Evolutionary conservation across 2,113 vertebrate genomes (phyloP).

Genomic region (Stegastes partitus): DNA sequence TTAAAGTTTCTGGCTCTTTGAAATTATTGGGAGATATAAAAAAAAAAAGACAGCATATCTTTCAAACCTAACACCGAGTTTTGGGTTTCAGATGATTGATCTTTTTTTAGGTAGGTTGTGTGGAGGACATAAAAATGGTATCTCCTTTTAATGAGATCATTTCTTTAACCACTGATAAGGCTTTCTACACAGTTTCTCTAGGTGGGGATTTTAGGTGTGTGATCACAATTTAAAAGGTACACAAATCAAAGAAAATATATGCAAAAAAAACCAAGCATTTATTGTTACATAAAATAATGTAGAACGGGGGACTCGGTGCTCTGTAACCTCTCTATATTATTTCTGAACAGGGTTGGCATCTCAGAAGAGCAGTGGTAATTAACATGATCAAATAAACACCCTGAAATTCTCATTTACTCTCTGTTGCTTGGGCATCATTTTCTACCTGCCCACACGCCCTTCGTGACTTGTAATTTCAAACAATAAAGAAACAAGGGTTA

Average conservation of each 20-base stretch:
- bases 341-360: conserved; percentile 32
- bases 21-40: too few relatives aligned
- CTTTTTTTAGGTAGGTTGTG: conserved; percentile 42
- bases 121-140: conserved; percentile 39
- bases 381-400: conserved; percentile 43
- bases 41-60: too few relatives aligned
- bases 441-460: conserved; percentile 17
- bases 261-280: neutral
- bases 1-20: too few relatives aligned
- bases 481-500: conserved; percentile 13
- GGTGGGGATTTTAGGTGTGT: conserved; percentile 3
- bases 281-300: neutral
- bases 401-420: conserved; percentile 28
- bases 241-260: neutral
- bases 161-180: conserved; percentile 25
- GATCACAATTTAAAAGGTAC: neutral
- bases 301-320: neutral
- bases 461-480: conserved; percentile 29
- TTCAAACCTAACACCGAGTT: too few relatives aligned
- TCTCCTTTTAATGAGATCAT: conserved; percentile 2
- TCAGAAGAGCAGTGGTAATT: conserved; percentile 38
- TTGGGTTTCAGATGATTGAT: conserved; percentile 10
- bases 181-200: neutral
- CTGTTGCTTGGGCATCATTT: conserved; percentile 24
- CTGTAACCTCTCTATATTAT: conserved; percentile 21